Evolutionary conservation across 2,888 invertebrate species (phyloP).

Genomic region (Chirona hameri): DNA sequence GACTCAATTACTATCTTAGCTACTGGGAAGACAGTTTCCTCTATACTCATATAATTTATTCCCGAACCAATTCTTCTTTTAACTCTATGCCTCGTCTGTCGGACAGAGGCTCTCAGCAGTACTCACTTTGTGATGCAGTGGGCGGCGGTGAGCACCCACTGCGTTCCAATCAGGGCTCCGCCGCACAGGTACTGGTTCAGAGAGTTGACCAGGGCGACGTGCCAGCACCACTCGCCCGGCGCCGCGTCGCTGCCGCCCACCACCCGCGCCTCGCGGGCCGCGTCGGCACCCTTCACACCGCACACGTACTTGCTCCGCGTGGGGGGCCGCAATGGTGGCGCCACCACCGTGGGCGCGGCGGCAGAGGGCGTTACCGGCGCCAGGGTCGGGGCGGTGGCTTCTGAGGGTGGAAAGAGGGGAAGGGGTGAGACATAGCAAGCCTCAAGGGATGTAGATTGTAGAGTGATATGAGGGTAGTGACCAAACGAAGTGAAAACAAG

Average conservation of each 20-base stretch:
- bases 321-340: constrained; percentile 59
- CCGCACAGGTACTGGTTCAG: constrained; percentile 91
- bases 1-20: no score
- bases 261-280: constrained; percentile 58
- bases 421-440: not conserved
- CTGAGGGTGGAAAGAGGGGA: not conserved
- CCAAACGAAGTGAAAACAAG: no score
- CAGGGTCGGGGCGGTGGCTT: not conserved
- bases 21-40: no score
- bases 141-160: constrained; percentile 61
- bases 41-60: no score
- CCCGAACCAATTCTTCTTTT: no score
- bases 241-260: constrained; percentile 91
- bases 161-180: constrained; percentile 86
- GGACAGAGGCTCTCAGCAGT: constrained; percentile 45
- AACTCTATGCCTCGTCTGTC: no score
- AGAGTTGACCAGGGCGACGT: constrained; percentile 87
- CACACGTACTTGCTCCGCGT: constrained; percentile 87
- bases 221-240: constrained; percentile 94
- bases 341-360: constrained; percentile 53
- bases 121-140: no score
- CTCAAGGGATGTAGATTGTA: no score
- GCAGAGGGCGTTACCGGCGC: constrained; percentile 47
- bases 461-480: no score
- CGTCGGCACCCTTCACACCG: constrained; percentile 77